These are phyloP conservation scores for Thereva nobilitata DNA, from an alignment of 2,888 invertebrate species.

Conservation along the genomic window DNA sequence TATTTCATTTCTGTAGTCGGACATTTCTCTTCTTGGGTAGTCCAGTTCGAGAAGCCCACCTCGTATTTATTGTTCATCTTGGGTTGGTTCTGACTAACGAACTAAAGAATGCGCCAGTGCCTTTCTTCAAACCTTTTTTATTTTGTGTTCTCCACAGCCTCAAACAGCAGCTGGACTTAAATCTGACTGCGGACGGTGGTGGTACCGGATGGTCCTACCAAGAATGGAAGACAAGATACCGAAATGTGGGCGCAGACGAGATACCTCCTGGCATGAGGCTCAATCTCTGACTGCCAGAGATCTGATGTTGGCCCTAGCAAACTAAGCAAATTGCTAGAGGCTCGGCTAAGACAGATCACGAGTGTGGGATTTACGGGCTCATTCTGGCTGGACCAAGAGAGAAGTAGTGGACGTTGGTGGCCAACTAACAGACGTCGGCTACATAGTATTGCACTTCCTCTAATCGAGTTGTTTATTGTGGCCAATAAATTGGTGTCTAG, in stretches of 20 bases:
- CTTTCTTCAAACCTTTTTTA: slow-evolving; percentile 11
- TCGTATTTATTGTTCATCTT: slow-evolving; percentile 14
- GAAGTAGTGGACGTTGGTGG: slow-evolving; percentile 13
- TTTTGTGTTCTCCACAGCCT: slow-evolving; percentile 8
- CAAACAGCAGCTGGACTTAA: not conserved
- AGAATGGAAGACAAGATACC: slow-evolving; percentile 1
- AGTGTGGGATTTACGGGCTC: slow-evolving; percentile 19
- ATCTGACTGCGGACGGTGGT: slow-evolving; percentile 4
- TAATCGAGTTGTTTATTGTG: slow-evolving; percentile 5
- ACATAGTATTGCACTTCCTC: slow-evolving; percentile 3
- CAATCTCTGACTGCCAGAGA: not conserved
- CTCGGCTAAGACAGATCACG: not conserved
- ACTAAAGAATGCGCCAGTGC: slow-evolving; percentile 15
- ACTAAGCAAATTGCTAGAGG: not conserved
- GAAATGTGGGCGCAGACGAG: slow-evolving; percentile 25
- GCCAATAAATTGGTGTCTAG: slow-evolving; percentile 3
- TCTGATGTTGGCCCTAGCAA: slow-evolving; percentile 6
- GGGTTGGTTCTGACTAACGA: slow-evolving; percentile 23
- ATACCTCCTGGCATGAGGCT: slow-evolving; percentile 12
- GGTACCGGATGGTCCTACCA: slow-evolving; percentile 21
- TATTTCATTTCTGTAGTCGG: not conserved
- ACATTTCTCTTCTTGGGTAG: slow-evolving; percentile 25
- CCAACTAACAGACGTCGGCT: slow-evolving; percentile 1
- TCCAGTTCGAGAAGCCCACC: slow-evolving; percentile 2
- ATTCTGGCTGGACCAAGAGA: not conserved